Evolutionary conservation across 92 coral and sea anemone genomes (phyloP), one percentile per base, ranked within the genome.

Genomic region (Porites rus): DNA sequence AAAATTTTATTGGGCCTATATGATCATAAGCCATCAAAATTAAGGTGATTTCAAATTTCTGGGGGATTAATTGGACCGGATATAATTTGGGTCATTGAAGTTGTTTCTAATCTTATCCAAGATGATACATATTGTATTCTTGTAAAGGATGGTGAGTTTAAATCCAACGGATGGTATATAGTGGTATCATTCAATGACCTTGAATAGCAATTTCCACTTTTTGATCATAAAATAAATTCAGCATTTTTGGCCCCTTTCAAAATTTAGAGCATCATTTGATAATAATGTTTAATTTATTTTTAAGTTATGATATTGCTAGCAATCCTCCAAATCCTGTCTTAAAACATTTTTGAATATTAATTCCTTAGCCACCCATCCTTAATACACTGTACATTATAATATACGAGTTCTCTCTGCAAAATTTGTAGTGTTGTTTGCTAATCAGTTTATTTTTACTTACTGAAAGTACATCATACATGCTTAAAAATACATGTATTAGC

Each of bases 71-170:
- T 63, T 80, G 76, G 63, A 11, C 19, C 76, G 25, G n/a, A 80
- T 80, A 80, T 80, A 8, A 54, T 69, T 20, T 53, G 14, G 85
- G 54, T 69, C 84, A 24, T 25, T 80, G 76, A 80, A 67, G 65
- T 7, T 14, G 58, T 72, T 14, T 72, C 76, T 53, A 67, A 18
- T 54, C 51, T 28, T 69, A 81, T 81, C 68, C 56, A 58, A 58
- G 20, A 12, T 56, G 8, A 46, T 71, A 52, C 61, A 74, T 9
- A n/a, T 13, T 69, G 60, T n/a, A 28, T 25, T 70, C 11, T 24
- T 24, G 24, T 51, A 59, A 59, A 9, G 11, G 28, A 6, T 18
- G 14, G 65, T 81, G 12, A 54, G 43, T 74, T 9, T 17, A 71
- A 71, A 43, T 8, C 13, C 21, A 8, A 7, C 22, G 51, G 24